Evolutionary conservation across 1,140 invertebrate species (phyloP).

Genomic region (Muscidifurax raptorellus): DNA sequence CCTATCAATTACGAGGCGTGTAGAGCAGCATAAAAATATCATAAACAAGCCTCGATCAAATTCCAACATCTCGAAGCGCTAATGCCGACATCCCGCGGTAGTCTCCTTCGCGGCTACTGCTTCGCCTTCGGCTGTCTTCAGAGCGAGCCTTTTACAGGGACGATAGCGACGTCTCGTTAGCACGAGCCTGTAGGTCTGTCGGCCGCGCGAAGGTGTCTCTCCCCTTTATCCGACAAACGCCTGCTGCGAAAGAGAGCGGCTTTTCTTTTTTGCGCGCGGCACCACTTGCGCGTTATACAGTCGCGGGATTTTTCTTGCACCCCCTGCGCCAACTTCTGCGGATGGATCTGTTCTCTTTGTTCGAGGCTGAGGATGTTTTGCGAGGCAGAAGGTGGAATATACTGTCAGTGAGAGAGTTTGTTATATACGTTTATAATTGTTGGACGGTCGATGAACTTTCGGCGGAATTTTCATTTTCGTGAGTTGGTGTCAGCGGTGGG

Average conservation of each 20-base stretch:
- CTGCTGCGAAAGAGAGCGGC: not conserved
- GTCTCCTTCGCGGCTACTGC: not conserved
- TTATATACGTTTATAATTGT: not conserved
- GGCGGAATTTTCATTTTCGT: too few relatives aligned
- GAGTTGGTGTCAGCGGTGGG: not conserved
- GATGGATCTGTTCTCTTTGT: not conserved
- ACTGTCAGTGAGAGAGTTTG: not conserved
- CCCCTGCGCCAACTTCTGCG: not conserved
- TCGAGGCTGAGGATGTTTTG: not conserved
- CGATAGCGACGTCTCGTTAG: conserved; percentile 53
- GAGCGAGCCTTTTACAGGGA: conserved; percentile 42
- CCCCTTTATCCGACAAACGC: conserved; percentile 39
- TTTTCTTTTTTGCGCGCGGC: not conserved
- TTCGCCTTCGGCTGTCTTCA: conserved; percentile 42
- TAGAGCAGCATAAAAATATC: conserved; percentile 49
- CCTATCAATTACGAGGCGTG: conserved; percentile 50
- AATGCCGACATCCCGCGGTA: conserved; percentile 37
- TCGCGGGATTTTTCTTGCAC: not conserved
- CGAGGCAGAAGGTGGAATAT: not conserved
- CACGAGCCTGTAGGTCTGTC: conserved; percentile 53
- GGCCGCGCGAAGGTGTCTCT: conserved; percentile 36
- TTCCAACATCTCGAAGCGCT: conserved; percentile 48
- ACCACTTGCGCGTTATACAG: not conserved
- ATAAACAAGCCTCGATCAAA: conserved; percentile 53
- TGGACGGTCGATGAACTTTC: too few relatives aligned